phyloP scores from a whole-genome alignment of 2,888 invertebrate genomes.

The Therioaphis trifolii region DNA sequence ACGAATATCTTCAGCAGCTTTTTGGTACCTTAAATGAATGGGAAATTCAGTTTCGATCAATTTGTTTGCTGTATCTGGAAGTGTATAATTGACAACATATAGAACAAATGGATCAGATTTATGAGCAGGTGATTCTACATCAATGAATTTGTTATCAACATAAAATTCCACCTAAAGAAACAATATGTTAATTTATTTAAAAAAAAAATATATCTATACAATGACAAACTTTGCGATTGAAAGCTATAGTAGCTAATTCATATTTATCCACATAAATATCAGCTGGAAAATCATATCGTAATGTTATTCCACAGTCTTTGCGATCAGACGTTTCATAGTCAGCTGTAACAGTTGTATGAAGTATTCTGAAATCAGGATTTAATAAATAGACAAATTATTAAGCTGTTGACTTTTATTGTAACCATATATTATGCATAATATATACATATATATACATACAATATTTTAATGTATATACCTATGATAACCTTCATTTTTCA shows the following conservation, averaged over 20 bases:
- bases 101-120: conserved; percentile 56
- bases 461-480: conserved; percentile 43
- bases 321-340: conserved; percentile 46
- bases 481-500: conserved; percentile 55
- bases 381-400: not conserved
- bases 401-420: not conserved
- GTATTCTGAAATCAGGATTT: conserved; percentile 15
- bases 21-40: conserved; percentile 54
- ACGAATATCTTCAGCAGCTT: conserved; percentile 38
- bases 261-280: conserved; percentile 58
- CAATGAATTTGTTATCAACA: conserved; percentile 55
- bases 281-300: conserved; percentile 52
- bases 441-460: no score
- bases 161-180: conserved; percentile 49
- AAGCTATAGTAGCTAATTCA: conserved; percentile 38
- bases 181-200: not conserved
- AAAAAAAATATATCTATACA: not conserved
- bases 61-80: conserved; percentile 50
- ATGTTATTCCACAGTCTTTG: conserved; percentile 44
- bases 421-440: not conserved
- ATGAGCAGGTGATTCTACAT: conserved; percentile 53
- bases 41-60: conserved; percentile 52
- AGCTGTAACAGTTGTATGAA: conserved; percentile 34
- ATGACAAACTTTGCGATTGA: conserved; percentile 26
- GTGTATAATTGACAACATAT: conserved; percentile 50